These are phyloP conservation scores for Listrodromus nycthemerus DNA, from an alignment of 2,888 invertebrate genomes.

Conservation along the genomic window DNA sequence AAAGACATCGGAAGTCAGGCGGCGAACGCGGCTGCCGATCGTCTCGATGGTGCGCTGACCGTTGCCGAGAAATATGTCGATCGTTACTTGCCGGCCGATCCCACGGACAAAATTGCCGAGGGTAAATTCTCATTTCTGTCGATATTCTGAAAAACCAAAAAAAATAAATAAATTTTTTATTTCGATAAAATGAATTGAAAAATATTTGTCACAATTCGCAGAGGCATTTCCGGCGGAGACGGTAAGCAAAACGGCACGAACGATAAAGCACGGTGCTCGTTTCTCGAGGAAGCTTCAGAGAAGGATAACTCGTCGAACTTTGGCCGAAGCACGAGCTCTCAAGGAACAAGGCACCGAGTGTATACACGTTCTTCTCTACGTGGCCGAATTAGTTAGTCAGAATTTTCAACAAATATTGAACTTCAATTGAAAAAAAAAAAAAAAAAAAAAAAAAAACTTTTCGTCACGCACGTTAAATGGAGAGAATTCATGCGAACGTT, in stretches of 20 bases:
- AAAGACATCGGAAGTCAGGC: constrained; percentile 92
- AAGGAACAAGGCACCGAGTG: constrained; percentile 91
- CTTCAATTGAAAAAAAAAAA: too few species aligned
- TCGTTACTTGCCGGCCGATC: constrained; percentile 90
- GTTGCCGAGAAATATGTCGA: constrained; percentile 94
- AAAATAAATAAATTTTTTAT: background rate
- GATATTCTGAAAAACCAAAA: background rate
- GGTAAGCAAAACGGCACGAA: constrained; percentile 89
- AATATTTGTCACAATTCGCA: constrained; percentile 56
- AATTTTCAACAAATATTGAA: background rate
- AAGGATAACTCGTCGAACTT: constrained; percentile 90
- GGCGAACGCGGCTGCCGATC: constrained; percentile 90
- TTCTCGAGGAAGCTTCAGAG: constrained; percentile 92
- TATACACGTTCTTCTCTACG: constrained; percentile 91
- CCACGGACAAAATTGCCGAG: constrained; percentile 87
- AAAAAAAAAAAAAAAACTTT: background rate
- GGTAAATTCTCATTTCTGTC: constrained; percentile 83
- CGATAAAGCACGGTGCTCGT: constrained; percentile 92
- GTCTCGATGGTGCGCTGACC: constrained; percentile 90
- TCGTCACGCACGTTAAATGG: background rate
- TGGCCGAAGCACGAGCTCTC: constrained; percentile 92
- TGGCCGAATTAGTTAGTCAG: constrained; percentile 90
- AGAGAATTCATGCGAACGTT: background rate
- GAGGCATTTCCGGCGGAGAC: constrained; percentile 78
- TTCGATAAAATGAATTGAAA: constrained; percentile 63